Percentiles rank a stretch among this genome's conserved stretches.
phyloP scores from a whole-genome alignment of 2,888 invertebrate species.

The Ornithoptera priamus region DNA sequence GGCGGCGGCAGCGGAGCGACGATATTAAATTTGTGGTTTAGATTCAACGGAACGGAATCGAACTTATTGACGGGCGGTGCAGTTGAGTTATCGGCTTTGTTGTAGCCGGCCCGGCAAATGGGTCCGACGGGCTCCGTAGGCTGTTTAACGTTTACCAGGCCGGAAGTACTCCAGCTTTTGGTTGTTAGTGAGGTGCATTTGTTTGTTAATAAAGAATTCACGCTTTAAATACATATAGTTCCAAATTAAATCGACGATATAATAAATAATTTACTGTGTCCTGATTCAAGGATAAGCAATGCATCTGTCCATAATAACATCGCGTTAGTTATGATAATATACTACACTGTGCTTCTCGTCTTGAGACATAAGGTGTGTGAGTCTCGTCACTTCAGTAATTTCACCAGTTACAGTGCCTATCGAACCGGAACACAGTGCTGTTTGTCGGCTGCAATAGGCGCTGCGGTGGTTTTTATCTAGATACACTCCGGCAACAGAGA shows the following conservation, averaged over 20 bases:
- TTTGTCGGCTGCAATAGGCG: too few species aligned
- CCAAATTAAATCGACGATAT: background rate
- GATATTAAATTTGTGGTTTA: slow-evolving; percentile 30
- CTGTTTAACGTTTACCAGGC: slow-evolving; percentile 14
- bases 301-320: too few species aligned
- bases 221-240: too few species aligned
- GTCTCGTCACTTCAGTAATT: too few species aligned
- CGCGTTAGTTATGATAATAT: too few species aligned
- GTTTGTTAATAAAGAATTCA: too few species aligned
- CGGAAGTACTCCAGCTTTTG: background rate
- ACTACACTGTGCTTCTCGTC: too few species aligned
- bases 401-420: too few species aligned
- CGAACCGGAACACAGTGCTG: too few species aligned
- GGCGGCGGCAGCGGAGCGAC: slow-evolving; percentile 3
- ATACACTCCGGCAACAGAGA: background rate
- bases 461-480: too few species aligned
- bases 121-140: slow-evolving; percentile 3
- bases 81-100: slow-evolving; percentile 16
- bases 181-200: background rate
- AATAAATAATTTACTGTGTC: background rate
- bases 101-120: background rate
- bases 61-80: slow-evolving; percentile 27
- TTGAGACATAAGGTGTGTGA: too few species aligned
- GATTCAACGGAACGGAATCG: slow-evolving; percentile 27
- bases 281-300: too few species aligned